Evolutionary conservation across 1,140 invertebrate species (phyloP).

Genomic region (honey bee (Apis mellifera)): Amel_HAv3.1 CM009944.2:5148001-5148500

Average conservation of each 20-base stretch:
- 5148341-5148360: slow-evolving; percentile 55
- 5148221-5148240: slow-evolving; percentile 19
- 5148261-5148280: slow-evolving; percentile 31
- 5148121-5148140: slow-evolving; percentile 37
- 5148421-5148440: slow-evolving; percentile 49
- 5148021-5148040: slow-evolving; percentile 50
- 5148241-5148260: slow-evolving; percentile 17
- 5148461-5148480: slow-evolving; percentile 46
- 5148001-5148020: slow-evolving; percentile 44
- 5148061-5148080: slow-evolving; percentile 41
- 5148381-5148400: slow-evolving; percentile 21
- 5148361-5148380: not conserved
- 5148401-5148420: not conserved
- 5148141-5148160: slow-evolving; percentile 47
- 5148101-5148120: slow-evolving; percentile 15
- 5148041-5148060: slow-evolving; percentile 55
- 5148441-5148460: slow-evolving; percentile 43
- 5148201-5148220: slow-evolving; percentile 49
- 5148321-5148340: slow-evolving; percentile 27
- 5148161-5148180: slow-evolving; percentile 32
- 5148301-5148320: slow-evolving; percentile 35
- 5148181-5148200: slow-evolving; percentile 36
- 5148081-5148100: slow-evolving; percentile 19
- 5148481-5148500: slow-evolving; percentile 44
- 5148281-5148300: not conserved